These are phyloP conservation scores for Epistrophella euchroma DNA, from an alignment of 2,888 invertebrate species.

Conservation along the genomic window DNA sequence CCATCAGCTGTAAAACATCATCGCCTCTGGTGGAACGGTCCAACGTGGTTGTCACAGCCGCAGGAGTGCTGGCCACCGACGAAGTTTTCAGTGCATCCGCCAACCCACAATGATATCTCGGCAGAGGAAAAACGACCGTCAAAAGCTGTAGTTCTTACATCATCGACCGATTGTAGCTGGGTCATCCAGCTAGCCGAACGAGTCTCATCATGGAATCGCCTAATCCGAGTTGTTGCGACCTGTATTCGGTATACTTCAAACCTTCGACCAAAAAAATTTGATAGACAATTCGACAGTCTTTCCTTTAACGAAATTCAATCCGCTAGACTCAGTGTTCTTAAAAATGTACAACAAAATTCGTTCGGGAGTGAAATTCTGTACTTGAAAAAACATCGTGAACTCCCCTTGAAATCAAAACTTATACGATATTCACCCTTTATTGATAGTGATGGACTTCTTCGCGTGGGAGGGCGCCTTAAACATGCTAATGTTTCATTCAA, in stretches of 20 bases:
- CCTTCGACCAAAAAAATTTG: not conserved
- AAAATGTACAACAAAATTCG: not conserved
- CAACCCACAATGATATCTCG: not conserved
- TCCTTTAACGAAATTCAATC: not conserved
- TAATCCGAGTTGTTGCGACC: no score
- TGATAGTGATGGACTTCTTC: not conserved
- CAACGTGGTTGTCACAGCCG: conserved; percentile 36
- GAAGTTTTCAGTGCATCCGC: not conserved
- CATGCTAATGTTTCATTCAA: conserved; percentile 1
- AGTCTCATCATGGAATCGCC: no score
- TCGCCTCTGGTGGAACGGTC: conserved; percentile 68
- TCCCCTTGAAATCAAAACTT: no score
- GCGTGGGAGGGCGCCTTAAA: conserved; percentile 1
- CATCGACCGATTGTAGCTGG: no score
- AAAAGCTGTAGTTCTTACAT: not conserved
- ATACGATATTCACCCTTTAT: conserved; percentile 1
- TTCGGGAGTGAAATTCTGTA: no score
- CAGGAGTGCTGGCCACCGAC: conserved; percentile 5
- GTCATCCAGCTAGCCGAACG: no score
- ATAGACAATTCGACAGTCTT: not conserved
- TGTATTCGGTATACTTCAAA: not conserved
- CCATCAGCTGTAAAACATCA: conserved; percentile 39
- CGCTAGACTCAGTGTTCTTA: not conserved
- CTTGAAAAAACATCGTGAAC: no score
- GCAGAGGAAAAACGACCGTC: not conserved